A percentile compares a stretch with the other conserved stretches of the same genome.
phyloP scores from a whole-genome alignment of 2,113 vertebrate genomes.

The Grammomys dolichurus region DNA sequence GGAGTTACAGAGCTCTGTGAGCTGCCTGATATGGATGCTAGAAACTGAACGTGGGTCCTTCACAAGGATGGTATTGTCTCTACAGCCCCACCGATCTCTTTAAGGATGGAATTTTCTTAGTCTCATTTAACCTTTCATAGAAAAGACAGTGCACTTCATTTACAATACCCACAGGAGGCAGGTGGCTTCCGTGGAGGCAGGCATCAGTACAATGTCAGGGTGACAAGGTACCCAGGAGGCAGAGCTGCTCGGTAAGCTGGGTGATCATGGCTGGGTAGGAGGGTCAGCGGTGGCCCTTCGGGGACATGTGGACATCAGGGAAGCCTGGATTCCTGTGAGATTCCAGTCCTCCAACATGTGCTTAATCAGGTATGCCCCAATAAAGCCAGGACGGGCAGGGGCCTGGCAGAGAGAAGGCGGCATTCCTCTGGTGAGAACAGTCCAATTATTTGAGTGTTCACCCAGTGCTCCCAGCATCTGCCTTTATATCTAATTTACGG shows the following conservation, averaged over 20 bases:
- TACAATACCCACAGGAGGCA: fast-evolving
- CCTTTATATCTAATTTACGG: background rate
- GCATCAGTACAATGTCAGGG: fast-evolving
- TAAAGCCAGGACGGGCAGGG: background rate
- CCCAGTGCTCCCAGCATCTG: background rate
- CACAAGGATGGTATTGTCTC: background rate
- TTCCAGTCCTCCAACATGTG: no score
- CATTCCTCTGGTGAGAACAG: background rate
- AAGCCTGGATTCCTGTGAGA: background rate
- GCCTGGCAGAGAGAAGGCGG: background rate
- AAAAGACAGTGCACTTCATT: background rate
- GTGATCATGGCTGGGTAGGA: fast-evolving
- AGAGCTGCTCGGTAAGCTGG: no score
- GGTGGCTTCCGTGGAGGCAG: background rate
- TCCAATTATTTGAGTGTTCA: background rate
- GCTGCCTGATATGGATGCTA: background rate
- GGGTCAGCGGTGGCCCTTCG: background rate
- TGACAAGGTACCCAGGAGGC: background rate
- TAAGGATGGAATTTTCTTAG: background rate
- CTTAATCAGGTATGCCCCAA: background rate
- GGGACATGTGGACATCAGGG: background rate
- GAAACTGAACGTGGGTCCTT: background rate
- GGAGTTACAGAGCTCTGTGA: background rate
- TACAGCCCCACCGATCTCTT: background rate
- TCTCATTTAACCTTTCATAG: background rate